Percentiles rank a stretch among this genome's conserved stretches.
Evolutionary conservation across 2,113 vertebrate species (phyloP).

Genomic region (Otolemur garnettii): DNA sequence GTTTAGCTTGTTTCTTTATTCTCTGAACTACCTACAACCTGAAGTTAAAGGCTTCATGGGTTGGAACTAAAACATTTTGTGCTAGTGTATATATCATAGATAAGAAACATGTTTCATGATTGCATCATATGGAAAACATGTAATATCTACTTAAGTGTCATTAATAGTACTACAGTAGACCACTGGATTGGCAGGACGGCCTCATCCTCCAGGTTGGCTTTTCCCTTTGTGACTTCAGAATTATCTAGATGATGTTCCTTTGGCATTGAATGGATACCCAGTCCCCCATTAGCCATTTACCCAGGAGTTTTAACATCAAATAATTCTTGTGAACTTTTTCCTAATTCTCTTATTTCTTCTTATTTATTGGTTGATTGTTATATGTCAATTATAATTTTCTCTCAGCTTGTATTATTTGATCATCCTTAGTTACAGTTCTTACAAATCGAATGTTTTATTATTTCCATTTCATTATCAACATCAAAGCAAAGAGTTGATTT

Average conservation of each 20-base stretch:
- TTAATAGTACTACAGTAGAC: background rate
- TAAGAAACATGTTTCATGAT: slow-evolving; percentile 6
- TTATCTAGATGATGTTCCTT: background rate
- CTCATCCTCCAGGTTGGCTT: background rate
- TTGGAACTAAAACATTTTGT: background rate
- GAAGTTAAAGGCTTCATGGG: background rate
- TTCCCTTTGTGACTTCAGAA: background rate
- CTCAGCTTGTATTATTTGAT: slow-evolving; percentile 12
- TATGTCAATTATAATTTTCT: background rate
- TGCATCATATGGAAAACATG: background rate
- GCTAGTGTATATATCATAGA: background rate
- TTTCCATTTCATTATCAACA: slow-evolving; percentile 27
- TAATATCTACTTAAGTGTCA: background rate
- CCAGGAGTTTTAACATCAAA: background rate
- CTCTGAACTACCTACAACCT: background rate
- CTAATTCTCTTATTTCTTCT: slow-evolving; percentile 25
- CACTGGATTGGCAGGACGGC: background rate
- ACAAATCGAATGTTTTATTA: slow-evolving; percentile 27
- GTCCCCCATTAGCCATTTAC: slow-evolving; percentile 5
- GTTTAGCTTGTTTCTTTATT: slow-evolving; percentile 13
- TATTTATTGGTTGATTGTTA: background rate
- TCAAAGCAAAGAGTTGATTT: slow-evolving; percentile 49
- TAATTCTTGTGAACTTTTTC: background rate
- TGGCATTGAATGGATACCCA: slow-evolving; percentile 4
- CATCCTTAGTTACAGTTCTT: slow-evolving; percentile 47